These are phyloP conservation scores for Notiomystis cincta DNA, from an alignment of 2,113 vertebrate genomes.

Conservation along the genomic window DNA sequence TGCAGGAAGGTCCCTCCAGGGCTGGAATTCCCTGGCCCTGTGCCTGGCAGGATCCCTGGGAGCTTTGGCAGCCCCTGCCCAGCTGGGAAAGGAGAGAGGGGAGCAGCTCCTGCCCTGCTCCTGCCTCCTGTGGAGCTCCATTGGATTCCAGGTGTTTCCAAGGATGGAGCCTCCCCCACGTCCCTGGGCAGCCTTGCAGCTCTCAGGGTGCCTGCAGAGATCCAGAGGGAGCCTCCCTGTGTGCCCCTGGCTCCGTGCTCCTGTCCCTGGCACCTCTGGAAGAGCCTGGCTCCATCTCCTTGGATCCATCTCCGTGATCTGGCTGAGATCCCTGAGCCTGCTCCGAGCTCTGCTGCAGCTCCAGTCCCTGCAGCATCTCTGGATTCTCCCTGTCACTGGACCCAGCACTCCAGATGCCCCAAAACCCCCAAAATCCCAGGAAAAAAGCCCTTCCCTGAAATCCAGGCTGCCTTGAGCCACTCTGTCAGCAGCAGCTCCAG, in stretches of 20 bases:
- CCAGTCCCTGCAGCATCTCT: neutral
- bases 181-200: neutral
- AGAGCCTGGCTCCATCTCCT: neutral
- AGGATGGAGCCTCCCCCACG: neutral
- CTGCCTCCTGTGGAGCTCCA: no score
- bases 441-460: neutral
- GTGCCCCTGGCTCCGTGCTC: neutral
- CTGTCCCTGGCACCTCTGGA: neutral
- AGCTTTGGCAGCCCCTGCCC: neutral
- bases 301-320: no score
- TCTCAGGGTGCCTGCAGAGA: neutral
- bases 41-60: neutral
- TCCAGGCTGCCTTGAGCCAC: fast-evolving
- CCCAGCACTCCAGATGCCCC: neutral
- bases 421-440: no score
- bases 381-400: neutral
- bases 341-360: neutral
- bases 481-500: fast-evolving
- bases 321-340: neutral
- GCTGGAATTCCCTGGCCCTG: fast-evolving
- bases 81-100: neutral
- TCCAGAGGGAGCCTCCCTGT: neutral
- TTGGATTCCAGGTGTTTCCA: neutral
- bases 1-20: neutral
- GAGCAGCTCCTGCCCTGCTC: neutral